phyloP scores from a whole-genome alignment of 2,113 vertebrate species.

The Philantomba maxwellii region DNA sequence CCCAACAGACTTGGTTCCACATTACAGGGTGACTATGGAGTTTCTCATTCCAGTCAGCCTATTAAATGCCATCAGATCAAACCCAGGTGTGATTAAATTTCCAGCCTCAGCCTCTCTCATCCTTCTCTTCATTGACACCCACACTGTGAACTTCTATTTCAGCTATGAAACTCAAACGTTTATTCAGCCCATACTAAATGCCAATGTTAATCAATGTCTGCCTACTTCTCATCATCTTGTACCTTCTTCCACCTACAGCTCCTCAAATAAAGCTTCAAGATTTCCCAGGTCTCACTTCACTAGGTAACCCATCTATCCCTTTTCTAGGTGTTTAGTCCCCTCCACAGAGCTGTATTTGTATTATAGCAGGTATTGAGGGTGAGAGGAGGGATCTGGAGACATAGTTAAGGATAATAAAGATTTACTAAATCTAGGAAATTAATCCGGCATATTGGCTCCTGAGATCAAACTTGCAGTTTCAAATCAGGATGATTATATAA shows the following conservation, averaged over 20 bases:
- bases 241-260: neutral
- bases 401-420: too few relatives aligned
- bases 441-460: neutral
- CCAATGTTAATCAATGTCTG: neutral
- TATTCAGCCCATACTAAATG: accelerated
- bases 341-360: accelerated
- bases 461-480: neutral
- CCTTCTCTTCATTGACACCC: neutral
- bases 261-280: neutral
- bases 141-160: neutral
- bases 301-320: accelerated
- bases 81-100: accelerated
- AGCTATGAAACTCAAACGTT: neutral
- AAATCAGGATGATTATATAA: neutral
- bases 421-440: neutral
- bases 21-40: accelerated
- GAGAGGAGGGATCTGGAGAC: neutral
- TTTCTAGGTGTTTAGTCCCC: neutral
- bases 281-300: neutral
- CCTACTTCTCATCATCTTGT: too few relatives aligned
- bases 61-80: neutral
- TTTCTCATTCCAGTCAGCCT: neutral
- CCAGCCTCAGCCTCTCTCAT: neutral
- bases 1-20: accelerated
- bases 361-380: neutral